Evolutionary conservation across 1,140 invertebrate genomes (phyloP).

Genomic region (Asobara japonica): DNA sequence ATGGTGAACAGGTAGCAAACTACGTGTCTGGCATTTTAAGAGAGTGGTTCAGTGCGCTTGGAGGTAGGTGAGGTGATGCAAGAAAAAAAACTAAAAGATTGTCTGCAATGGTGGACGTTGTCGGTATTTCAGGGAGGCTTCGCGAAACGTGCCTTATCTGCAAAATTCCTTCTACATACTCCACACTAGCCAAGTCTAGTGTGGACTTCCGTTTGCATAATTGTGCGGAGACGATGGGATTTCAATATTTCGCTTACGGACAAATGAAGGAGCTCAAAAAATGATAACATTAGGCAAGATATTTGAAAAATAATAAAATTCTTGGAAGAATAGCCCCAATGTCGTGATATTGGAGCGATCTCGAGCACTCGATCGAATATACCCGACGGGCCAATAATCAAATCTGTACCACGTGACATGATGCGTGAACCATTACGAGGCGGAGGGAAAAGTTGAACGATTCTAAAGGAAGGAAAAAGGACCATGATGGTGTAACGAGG

Average conservation of each 20-base stretch:
- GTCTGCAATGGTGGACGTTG: background rate
- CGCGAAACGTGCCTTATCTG: constrained; percentile 29
- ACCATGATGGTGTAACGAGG: background rate
- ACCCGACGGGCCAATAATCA: constrained; percentile 27
- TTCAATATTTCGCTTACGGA: background rate
- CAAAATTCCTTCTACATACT: constrained; percentile 17
- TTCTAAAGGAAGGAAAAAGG: constrained; percentile 6
- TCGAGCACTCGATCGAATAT: constrained; percentile 8
- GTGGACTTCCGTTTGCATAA: background rate
- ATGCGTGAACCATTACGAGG: constrained; percentile 30
- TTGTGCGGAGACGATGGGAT: background rate
- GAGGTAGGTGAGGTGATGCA: background rate
- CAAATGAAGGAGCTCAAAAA: background rate
- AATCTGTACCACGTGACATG: constrained; percentile 24
- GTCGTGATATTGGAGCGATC: constrained; percentile 7
- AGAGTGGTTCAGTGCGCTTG: background rate
- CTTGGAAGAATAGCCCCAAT: background rate
- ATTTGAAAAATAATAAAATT: background rate
- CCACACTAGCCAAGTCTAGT: background rate
- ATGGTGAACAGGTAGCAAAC: constrained; percentile 20
- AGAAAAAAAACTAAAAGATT: constrained; percentile 12
- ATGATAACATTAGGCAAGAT: background rate
- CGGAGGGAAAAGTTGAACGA: constrained; percentile 8
- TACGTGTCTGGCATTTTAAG: constrained; percentile 25
- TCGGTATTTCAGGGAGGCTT: constrained; percentile 10